phyloP scores from a whole-genome alignment of 2,113 vertebrate species.

The Sinocyclocheilus anshuiensis region DNA sequence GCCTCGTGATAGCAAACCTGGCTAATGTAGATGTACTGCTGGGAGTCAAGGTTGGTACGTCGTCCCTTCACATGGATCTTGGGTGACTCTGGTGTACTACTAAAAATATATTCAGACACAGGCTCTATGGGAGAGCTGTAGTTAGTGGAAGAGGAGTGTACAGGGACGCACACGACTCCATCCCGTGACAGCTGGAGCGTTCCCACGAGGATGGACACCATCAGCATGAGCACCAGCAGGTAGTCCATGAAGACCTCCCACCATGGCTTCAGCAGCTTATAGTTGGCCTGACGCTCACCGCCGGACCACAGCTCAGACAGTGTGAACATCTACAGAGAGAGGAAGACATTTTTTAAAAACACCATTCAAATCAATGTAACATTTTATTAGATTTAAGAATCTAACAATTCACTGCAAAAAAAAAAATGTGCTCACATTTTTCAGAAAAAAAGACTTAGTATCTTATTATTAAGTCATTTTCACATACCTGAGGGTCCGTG shows the following conservation, averaged over 20 bases:
- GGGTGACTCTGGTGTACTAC: background rate
- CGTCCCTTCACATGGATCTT: slow-evolving; percentile 52
- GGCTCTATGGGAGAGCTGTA: background rate
- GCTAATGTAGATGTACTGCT: slow-evolving; percentile 79
- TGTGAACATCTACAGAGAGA: slow-evolving; percentile 73
- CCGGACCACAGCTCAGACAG: slow-evolving; percentile 76
- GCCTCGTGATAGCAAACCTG: slow-evolving; percentile 77
- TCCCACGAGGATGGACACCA: slow-evolving; percentile 78
- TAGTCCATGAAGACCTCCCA: slow-evolving; percentile 87
- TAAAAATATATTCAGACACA: background rate
- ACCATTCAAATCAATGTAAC: background rate
- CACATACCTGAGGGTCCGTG: slow-evolving; percentile 56
- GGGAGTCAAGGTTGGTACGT: slow-evolving; percentile 76
- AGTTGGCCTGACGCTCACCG: slow-evolving; percentile 70
- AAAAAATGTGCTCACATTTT: too few species aligned
- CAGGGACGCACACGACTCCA: slow-evolving; percentile 77
- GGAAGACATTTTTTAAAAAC: background rate
- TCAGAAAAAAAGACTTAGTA: too few species aligned
- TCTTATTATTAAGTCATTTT: too few species aligned
- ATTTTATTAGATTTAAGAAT: background rate
- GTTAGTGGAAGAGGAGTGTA: slow-evolving; percentile 52
- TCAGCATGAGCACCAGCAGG: slow-evolving; percentile 80
- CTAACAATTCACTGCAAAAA: too few species aligned
- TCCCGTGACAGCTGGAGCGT: slow-evolving; percentile 79
- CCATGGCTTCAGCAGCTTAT: slow-evolving; percentile 81